Conservation (phyloP, 2,113 vertebrate species). For the Trachemys scripta region DNA sequence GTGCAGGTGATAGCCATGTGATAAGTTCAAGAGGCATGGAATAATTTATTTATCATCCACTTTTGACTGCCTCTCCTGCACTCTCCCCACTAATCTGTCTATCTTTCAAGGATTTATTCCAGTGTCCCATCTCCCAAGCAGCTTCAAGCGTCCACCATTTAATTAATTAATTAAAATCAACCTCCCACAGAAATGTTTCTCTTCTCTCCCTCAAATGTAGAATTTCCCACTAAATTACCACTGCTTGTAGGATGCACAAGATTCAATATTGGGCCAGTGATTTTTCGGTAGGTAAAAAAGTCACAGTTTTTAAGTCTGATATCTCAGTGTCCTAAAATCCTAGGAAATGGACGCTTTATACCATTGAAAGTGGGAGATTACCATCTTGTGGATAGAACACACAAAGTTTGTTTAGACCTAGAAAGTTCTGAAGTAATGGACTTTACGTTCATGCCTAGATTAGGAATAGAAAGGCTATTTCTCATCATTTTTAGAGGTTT, state of each 20-base stretch:
- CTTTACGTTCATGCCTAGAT: not conserved
- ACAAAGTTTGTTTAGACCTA: accelerated
- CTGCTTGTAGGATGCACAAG: not conserved
- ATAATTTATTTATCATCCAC: slow-evolving; percentile 10
- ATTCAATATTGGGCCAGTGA: slow-evolving; percentile 15
- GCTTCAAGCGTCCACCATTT: not conserved
- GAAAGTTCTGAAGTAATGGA: slow-evolving; percentile 12
- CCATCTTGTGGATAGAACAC: not conserved
- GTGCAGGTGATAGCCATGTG: not conserved
- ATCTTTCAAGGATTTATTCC: slow-evolving; percentile 17
- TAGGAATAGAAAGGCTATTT: not conserved
- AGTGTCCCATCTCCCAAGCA: not conserved
- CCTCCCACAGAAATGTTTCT: not conserved
- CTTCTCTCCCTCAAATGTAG: not conserved
- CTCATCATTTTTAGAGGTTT: not conserved
- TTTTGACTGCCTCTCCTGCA: not conserved
- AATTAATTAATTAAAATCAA: slow-evolving; percentile 18
- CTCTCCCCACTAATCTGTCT: not conserved
- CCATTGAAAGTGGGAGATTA: not conserved
- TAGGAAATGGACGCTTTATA: not conserved
- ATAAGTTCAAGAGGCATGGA: slow-evolving; percentile 25
- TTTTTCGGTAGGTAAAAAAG: not conserved
- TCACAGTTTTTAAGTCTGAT: not conserved
- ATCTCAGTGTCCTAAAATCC: not conserved
- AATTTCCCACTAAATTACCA: slow-evolving; percentile 20